Evolutionary conservation across 2,113 vertebrate genomes (phyloP), one percentile per base, ranked within the genome.

Genomic region (Halichoerus grypus): DNA sequence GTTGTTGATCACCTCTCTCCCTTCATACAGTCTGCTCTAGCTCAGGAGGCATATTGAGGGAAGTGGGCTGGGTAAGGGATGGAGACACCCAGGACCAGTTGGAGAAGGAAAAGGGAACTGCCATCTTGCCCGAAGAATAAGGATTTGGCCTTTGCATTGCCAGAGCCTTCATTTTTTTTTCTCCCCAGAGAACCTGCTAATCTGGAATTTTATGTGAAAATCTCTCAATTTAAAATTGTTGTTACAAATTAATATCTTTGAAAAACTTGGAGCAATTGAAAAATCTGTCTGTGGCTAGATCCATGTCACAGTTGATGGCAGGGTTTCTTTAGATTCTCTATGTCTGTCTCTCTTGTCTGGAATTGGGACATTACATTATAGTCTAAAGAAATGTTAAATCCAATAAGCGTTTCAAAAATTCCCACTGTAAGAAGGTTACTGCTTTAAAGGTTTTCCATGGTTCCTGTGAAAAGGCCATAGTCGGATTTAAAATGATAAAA

Each of bases 401-500:
- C 36, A 39, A 2, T 12, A 61, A 33, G 33, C 33, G 33, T n/a
- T 93, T 90, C 19, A 57, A 61, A 63, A 88, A 59, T 36, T 22
- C 42, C 31, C 28, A 31, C 3, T 2, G 61, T 84, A 57, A 51
- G 33, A 88, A 71, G n/a, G 15, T 4, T 18, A 51, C 11, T 71
- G 26, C n/a, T 84, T 91, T 80, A 31, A 49, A 83, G 21, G 3
- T 33, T 81, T 96, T 61, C 63, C 51, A 42, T 59, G 49, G 71
- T 77, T 88, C n/a, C 36, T 57, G 24, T 63, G 71, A 59, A 71
- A 95, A 87, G 95, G 57, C 28, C 53, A 19, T 31, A 18, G 55
- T 31, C 59, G 53, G 42, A 86, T 22, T 39, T 91, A 91, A 80
- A 97, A 85, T 90, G 51, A 88, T 57, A 82, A 15, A 63, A 89